Percentiles rank a stretch among this genome's conserved stretches.
phyloP scores from a whole-genome alignment of 2,113 vertebrate genomes.

The Blennius ocellaris region DNA sequence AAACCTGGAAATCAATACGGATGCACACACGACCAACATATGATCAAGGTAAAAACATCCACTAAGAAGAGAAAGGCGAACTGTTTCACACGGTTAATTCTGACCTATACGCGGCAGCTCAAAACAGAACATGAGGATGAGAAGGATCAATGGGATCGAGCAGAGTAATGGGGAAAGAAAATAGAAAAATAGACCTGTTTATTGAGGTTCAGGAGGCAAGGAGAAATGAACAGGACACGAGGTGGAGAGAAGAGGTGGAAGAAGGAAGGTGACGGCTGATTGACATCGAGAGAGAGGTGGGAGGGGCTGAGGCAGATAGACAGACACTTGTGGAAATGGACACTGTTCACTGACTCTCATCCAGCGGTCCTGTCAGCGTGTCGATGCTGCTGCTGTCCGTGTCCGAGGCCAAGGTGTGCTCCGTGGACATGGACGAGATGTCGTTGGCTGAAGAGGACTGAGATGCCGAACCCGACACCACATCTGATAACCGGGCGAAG shows the following conservation, averaged over 20 bases:
- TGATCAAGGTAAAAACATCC: slow-evolving; percentile 48
- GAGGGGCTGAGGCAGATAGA: slow-evolving; percentile 27
- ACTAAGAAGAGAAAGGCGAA: slow-evolving; percentile 17
- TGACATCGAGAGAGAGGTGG: slow-evolving; percentile 28
- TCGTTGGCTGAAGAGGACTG: slow-evolving; percentile 98
- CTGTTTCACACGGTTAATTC: slow-evolving; percentile 18
- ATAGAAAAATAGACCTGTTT: slow-evolving; percentile 61
- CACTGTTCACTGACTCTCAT: slow-evolving; percentile 89
- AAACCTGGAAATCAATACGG: slow-evolving; percentile 48
- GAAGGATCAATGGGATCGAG: slow-evolving; percentile 11
- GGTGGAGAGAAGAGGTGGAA: slow-evolving; percentile 2
- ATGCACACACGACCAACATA: slow-evolving; percentile 43
- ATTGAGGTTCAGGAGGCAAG: slow-evolving; percentile 24
- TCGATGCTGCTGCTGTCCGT: slow-evolving; percentile 99
- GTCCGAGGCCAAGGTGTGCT: slow-evolving; percentile 98
- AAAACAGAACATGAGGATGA: slow-evolving; percentile 15
- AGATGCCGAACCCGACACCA: slow-evolving; percentile 90
- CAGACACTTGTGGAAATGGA: slow-evolving; percentile 7
- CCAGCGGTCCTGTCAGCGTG: slow-evolving; percentile 90
- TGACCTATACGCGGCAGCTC: slow-evolving; percentile 33
- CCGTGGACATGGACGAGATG: slow-evolving; percentile 98
- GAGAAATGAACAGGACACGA: neutral
- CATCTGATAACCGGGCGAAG: slow-evolving; percentile 85
- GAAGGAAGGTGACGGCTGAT: slow-evolving; percentile 19
- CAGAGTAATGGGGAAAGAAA: slow-evolving; percentile 39